Base-by-base conservation (phyloP, 2,113 vertebrate species). In the Sarotherodon lohbergeri region DNA sequence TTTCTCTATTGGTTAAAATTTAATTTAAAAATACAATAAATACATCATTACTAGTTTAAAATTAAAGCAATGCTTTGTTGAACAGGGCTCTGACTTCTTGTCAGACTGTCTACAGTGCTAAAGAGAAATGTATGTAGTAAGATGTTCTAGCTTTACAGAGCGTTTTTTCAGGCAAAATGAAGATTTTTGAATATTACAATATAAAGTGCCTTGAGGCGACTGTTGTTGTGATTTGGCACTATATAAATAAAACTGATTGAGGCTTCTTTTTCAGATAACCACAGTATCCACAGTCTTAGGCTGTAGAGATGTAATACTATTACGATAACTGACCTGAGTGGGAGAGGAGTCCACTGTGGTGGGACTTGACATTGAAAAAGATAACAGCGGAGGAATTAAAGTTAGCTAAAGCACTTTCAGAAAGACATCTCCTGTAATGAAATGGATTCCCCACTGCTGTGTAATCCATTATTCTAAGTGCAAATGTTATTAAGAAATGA, bases 131-230 rank as follows among this genome's bases (percentile, higher is more conserved):
- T 14, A 57, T 57, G 24, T 8, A 14, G 22, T 7, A 27, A 57
- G 55, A 57, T 14, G 0, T 34, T 34, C 34, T 34, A 34, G 34
- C 34, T 34, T 34, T 34, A 34, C 34, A 34, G 34, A 34, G 34
- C 7, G 34, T 7, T 34, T 34, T 34, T 34, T 7, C 34, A 34
- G 7, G 34, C 34, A 34, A 57, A 57, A 27, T 27, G 24, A 57
- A 57, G 24, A 57, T 27, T 5, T 27, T 57, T 57, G 55, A 57
- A 57, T 0, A 27, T 57, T 57, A 57, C 55, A 14, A 14, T 57
- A 27, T 57, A 4, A 32, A 61, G 8, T 0, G 5, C 57, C 27
- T 32, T 32, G 27, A 61, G 27, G 57, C 0, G 3, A 6, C 57
- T 61, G 1, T 32, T 32, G 57, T 61, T 61, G 14, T 32, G 57